Evolutionary conservation across 2,113 vertebrate genomes (phyloP), one percentile per base, ranked within the genome.

Genomic region (Gambusia holbrooki): DNA sequence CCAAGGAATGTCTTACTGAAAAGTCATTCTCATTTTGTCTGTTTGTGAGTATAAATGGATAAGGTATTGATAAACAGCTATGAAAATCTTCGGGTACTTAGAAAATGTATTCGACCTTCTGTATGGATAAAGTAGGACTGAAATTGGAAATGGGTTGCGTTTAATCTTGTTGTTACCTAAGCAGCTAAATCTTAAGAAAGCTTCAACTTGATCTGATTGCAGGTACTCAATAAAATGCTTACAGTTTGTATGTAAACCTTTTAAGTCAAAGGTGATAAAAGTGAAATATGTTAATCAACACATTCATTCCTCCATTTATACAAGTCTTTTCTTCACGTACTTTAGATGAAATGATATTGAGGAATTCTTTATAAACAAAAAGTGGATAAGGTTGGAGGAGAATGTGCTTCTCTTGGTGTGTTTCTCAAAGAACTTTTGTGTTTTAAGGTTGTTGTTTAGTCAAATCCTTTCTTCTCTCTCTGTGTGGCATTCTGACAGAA

Each of bases 371-470:
- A n/a, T 51, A 61, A 29, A 33, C 12, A 64, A 33, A 62, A 32
- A 25, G 48, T 27, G 19, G 32, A 70, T 27, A 58, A 8, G 67
- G 76, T 22, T 28, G 7, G 9, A 68, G 61, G 17, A 69, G 14
- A 62, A 40, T 63, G 29, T 62, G 61, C 48, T 65, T 78, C 48
- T 77, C 14, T n/a, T 19, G 12, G 30, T 63, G 22, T 62, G 66
- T 81, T 42, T 79, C 19, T 35, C 30, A 45, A 63, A 69, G 74
- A 74, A 79, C 79, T 58, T 69, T 3, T 22, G 76, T 73, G 77
- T 71, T 88, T 78, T 83, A 33, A 79, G 73, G 81, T 77, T 82
- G 81, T 84, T 81, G 75, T 91, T 84, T 80, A 85, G 71, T 89
- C 68, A 73, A 61, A 61, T 84, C 61, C 13, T 69, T 74, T 72